Percentiles rank a stretch among this genome's conserved stretches.
Evolutionary conservation across 2,113 vertebrate species (phyloP).

Genomic region (Arizona elegans): DNA sequence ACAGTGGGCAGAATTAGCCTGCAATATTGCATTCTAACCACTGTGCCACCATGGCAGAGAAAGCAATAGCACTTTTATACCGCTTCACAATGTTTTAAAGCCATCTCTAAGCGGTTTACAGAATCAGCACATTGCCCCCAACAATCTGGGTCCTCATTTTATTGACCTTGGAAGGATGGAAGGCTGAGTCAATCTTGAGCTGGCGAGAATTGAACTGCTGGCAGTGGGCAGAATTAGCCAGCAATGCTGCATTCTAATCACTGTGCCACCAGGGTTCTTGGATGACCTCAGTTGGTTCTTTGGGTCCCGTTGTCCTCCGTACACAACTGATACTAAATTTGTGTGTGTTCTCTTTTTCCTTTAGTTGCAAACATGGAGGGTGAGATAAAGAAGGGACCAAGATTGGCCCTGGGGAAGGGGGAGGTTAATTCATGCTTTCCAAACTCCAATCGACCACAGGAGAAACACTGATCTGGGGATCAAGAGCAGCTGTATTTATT

Average conservation of each 20-base stretch:
- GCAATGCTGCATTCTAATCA: not conserved
- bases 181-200: not conserved
- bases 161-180: not conserved
- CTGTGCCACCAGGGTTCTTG: not conserved
- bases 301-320: not conserved
- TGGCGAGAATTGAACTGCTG: not conserved
- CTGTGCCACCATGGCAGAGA: not conserved
- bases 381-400: not conserved
- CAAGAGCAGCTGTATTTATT: not conserved
- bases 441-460: not conserved
- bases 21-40: not conserved
- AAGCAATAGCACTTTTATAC: not conserved
- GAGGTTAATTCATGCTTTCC: not conserved
- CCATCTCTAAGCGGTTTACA: not conserved
- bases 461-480: not conserved
- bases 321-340: not conserved
- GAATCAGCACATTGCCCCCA: not conserved
- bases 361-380: not conserved
- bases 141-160: not conserved
- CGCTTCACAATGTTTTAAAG: not conserved
- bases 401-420: not conserved
- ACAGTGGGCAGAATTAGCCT: not conserved
- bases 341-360: not conserved
- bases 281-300: not conserved
- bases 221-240: not conserved